Percentiles rank a stretch among this genome's conserved stretches.
Evolutionary conservation across 1,140 invertebrate species (phyloP).

Genomic region (Aphelinus certus): DNA sequence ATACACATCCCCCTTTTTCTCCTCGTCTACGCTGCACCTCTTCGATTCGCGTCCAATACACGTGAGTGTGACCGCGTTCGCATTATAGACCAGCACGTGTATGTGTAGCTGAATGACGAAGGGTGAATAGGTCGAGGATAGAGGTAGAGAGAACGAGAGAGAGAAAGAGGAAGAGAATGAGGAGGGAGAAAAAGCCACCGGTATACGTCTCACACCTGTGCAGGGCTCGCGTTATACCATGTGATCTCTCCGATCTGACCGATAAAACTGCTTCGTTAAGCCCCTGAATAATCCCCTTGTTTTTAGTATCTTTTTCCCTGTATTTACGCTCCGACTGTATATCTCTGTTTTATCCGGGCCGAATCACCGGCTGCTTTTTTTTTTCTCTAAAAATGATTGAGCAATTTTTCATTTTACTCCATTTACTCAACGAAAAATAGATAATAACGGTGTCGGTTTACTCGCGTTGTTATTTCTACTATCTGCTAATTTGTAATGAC

Average conservation of each 20-base stretch:
- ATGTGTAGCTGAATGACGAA: constrained; percentile 14
- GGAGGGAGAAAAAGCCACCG: background rate
- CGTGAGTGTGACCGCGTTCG: background rate
- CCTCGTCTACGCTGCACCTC: constrained; percentile 40
- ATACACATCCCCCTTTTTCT: constrained; percentile 26
- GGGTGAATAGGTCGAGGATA: constrained; percentile 39
- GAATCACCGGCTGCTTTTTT: background rate
- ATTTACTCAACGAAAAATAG: constrained; percentile 2
- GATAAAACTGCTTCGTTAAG: constrained; percentile 43
- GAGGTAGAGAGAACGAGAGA: background rate
- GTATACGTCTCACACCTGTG: constrained; percentile 27
- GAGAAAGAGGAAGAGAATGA: constrained; percentile 16
- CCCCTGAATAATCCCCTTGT: constrained; percentile 42
- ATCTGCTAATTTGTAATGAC: constrained; percentile 25
- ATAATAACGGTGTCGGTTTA: constrained; percentile 16
- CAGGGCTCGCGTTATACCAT: constrained; percentile 22
- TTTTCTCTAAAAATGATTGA: constrained; percentile 38
- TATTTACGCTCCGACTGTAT: constrained; percentile 31
- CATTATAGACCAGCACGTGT: background rate
- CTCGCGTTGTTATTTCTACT: constrained; percentile 27
- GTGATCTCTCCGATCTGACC: constrained; percentile 40
- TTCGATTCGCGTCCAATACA: constrained; percentile 46
- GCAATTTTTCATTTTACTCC: constrained; percentile 16
- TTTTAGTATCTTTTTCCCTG: constrained; percentile 39
- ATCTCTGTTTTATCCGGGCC: constrained; percentile 16